Evolutionary conservation across 2,888 invertebrate genomes (phyloP).

Genomic region (Cantharis flavilabris): DNA sequence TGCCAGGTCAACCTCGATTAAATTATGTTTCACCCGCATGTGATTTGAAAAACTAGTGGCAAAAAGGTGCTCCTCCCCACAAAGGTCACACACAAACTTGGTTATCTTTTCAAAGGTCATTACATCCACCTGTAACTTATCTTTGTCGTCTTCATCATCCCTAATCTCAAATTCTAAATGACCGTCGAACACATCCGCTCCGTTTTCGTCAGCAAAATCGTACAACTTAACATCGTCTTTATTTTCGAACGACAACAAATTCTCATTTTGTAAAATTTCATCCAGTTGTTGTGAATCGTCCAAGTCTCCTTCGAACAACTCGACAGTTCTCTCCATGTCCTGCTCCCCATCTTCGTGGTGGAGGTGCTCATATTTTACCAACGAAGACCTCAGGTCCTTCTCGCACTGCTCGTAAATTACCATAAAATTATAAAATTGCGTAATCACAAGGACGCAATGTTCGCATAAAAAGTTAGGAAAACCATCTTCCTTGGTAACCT

Average conservation of each 20-base stretch:
- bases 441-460: conserved; percentile 28
- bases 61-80: conserved; percentile 27
- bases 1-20: conserved; percentile 15
- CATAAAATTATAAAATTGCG: conserved; percentile 35
- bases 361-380: background rate
- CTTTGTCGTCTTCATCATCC: background rate
- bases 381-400: background rate
- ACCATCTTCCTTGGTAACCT: conserved; percentile 25
- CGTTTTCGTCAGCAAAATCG: background rate
- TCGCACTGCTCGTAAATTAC: conserved; percentile 30
- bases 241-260: background rate
- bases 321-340: background rate
- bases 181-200: background rate
- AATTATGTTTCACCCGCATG: conserved; percentile 18
- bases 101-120: conserved; percentile 12
- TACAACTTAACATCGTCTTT: background rate
- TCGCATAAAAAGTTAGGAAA: conserved; percentile 30
- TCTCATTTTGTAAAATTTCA: background rate
- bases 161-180: background rate
- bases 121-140: background rate
- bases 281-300: background rate
- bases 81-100: conserved; percentile 25
- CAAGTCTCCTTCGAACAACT: background rate
- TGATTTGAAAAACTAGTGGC: conserved; percentile 18
- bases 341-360: background rate